phyloP scores from a whole-genome alignment of 1,140 invertebrate species.

The Hyposmocoma kahamanoa region DNA sequence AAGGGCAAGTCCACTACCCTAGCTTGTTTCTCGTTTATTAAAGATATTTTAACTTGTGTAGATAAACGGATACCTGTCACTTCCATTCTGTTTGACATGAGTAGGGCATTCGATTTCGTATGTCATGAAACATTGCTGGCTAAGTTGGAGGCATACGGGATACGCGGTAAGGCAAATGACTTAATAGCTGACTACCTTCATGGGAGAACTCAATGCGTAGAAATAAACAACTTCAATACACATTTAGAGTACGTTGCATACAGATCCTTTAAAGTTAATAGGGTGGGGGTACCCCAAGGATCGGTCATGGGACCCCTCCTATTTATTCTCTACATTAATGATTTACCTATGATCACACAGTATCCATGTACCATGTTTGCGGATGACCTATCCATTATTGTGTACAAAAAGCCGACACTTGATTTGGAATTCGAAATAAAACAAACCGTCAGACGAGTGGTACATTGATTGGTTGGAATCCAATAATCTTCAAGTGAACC shows the following conservation, averaged over 20 bases:
- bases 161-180: not conserved
- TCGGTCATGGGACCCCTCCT: slow-evolving; percentile 1
- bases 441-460: not conserved
- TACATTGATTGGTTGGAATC: not conserved
- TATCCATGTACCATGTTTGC: not conserved
- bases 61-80: slow-evolving; percentile 1
- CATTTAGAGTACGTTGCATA: not conserved
- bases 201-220: slow-evolving; percentile 4
- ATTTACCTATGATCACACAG: not conserved
- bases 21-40: slow-evolving; percentile 4
- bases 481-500: not conserved
- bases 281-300: slow-evolving; percentile 10
- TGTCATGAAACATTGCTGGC: slow-evolving; percentile 1
- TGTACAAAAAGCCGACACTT: too few relatives aligned
- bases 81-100: slow-evolving; percentile 6
- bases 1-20: slow-evolving; percentile 6
- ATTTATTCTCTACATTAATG: slow-evolving; percentile 2
- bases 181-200: slow-evolving; percentile 4
- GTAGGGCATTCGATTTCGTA: slow-evolving; percentile 10
- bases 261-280: not conserved
- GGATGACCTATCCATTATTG: too few relatives aligned
- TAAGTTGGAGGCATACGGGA: slow-evolving; percentile 4
- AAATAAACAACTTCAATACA: slow-evolving; percentile 2
- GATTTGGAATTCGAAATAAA: not conserved
- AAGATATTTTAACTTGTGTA: not conserved